Percentiles rank a stretch among this genome's conserved stretches.
Conservation (phyloP, 2,797 vertebrate species). For the Fistularia tabacaria region DNA sequence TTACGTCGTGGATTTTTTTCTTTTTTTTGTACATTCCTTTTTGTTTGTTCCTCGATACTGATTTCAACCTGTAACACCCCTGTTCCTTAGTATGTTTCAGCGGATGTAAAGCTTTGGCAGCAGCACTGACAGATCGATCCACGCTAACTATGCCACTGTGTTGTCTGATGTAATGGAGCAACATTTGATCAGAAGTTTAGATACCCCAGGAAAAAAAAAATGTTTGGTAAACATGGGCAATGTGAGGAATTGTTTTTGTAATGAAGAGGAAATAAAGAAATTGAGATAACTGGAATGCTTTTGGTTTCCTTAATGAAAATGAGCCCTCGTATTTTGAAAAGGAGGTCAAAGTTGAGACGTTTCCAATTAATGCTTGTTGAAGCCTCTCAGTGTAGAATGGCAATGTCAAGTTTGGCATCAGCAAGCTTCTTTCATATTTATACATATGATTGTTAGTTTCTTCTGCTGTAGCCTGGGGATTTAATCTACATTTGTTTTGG, state of each 20-base stretch:
- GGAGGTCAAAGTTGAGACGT: no score
- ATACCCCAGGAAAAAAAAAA: slow-evolving; percentile 13
- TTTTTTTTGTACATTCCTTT: slow-evolving; percentile 64
- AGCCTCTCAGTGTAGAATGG: no score
- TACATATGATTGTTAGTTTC: no score
- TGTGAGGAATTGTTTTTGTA: slow-evolving; percentile 65
- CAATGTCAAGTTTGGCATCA: no score
- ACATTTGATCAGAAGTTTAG: slow-evolving; percentile 35
- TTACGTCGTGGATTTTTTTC: slow-evolving; percentile 6
- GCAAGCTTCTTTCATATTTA: no score
- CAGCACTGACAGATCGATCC: slow-evolving; percentile 29
- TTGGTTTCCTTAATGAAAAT: background rate
- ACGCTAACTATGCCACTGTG: slow-evolving; percentile 14
- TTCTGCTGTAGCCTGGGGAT: no score
- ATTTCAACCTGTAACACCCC: slow-evolving; percentile 7
- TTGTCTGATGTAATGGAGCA: slow-evolving; percentile 8
- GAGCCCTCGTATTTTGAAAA: no score
- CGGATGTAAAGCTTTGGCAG: slow-evolving; percentile 23
- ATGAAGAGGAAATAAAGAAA: slow-evolving; percentile 67
- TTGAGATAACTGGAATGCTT: slow-evolving; percentile 18
- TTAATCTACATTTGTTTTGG: no score
- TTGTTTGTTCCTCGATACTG: slow-evolving; percentile 28
- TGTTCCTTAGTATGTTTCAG: slow-evolving; percentile 10
- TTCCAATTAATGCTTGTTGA: no score
- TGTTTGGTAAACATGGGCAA: slow-evolving; percentile 14